phyloP scores from a whole-genome alignment of 2,797 vertebrate genomes.

The Paguma larvata region DNA sequence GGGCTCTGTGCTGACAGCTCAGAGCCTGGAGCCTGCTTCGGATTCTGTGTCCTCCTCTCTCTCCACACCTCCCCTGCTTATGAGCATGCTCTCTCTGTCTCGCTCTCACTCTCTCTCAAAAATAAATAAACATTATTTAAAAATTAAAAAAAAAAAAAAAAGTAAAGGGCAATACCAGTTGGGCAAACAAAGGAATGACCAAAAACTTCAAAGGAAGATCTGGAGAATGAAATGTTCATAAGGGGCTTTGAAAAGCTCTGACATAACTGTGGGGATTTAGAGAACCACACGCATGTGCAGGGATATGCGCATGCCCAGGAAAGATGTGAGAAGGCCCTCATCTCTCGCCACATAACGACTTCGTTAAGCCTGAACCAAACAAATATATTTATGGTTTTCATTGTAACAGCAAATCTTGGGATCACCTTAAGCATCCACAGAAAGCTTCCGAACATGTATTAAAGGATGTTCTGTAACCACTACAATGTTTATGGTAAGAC shows the following conservation, averaged over 20 bases:
- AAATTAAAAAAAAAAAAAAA: neutral
- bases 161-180: neutral
- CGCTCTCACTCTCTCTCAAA: too few relatives aligned
- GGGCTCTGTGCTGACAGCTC: too few relatives aligned
- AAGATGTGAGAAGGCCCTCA: neutral
- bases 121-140: too few relatives aligned
- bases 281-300: neutral
- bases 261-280: neutral
- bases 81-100: too few relatives aligned
- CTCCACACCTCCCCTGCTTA: too few relatives aligned
- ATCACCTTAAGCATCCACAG: neutral
- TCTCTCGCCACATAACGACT: neutral
- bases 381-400: neutral
- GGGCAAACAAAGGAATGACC: neutral
- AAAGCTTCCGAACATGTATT: neutral
- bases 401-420: neutral
- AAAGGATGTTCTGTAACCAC: neutral
- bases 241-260: neutral
- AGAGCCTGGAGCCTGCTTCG: too few relatives aligned
- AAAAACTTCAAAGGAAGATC: constrained; percentile 10
- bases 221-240: neutral
- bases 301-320: neutral
- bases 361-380: neutral
- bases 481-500: neutral
- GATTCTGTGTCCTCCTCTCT: too few relatives aligned